Conservation (phyloP, 2,797 vertebrate genomes). For the Enteromius treurensis region DNA sequence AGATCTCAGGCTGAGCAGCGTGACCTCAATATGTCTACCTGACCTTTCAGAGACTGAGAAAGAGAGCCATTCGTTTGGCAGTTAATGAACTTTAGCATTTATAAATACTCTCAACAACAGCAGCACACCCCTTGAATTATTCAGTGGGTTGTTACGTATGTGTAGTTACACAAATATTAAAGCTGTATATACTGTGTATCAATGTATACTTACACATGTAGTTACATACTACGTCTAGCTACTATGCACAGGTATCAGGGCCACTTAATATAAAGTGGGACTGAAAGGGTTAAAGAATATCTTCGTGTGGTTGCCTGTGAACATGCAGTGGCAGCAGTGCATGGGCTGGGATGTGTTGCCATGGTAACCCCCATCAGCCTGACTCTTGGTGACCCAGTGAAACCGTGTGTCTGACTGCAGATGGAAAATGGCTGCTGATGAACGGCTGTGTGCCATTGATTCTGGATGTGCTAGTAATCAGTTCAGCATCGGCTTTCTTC, state of each 20-base stretch:
- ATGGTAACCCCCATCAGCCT: constrained; percentile 76
- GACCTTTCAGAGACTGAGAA: constrained; percentile 32
- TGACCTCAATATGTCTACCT: constrained; percentile 47
- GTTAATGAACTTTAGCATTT: constrained; percentile 59
- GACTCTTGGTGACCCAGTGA: constrained; percentile 74
- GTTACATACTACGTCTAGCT: no score
- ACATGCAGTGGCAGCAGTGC: constrained; percentile 65
- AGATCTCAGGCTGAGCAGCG: constrained; percentile 40
- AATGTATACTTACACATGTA: no score
- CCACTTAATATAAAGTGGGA: no score
- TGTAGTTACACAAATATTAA: no score
- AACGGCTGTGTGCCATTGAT: constrained; percentile 15
- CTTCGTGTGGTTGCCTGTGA: constrained; percentile 1
- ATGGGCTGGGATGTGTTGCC: constrained; percentile 78
- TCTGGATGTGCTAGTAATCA: constrained; percentile 18
- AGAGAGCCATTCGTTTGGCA: constrained; percentile 50
- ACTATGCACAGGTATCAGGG: no score
- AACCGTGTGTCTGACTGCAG: constrained; percentile 60
- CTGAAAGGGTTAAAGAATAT: background rate
- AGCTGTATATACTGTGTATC: no score
- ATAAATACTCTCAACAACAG: constrained; percentile 50
- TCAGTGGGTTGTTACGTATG: no score
- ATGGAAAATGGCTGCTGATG: constrained; percentile 45
- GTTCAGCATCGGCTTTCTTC: background rate
- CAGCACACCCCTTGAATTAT: constrained; percentile 33